Percentiles rank a stretch among this genome's conserved stretches.
phyloP scores from a whole-genome alignment of 2,888 invertebrate genomes.

The Auanema sp. region DNA sequence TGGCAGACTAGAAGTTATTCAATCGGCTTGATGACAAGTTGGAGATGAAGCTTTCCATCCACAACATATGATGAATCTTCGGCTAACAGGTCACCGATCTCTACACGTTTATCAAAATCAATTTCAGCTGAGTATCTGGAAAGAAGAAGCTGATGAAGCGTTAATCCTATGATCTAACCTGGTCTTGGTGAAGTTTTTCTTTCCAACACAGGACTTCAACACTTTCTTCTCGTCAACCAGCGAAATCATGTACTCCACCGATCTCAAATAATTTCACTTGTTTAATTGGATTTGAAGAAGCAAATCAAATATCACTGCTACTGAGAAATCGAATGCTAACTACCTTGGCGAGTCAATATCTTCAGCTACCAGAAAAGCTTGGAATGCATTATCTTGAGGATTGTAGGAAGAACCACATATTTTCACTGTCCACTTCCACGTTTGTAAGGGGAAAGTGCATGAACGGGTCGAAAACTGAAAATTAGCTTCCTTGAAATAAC shows the following conservation, averaged over 20 bases:
- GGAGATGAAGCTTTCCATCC: constrained; percentile 49
- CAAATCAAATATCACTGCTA: neutral
- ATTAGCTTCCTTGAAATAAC: neutral
- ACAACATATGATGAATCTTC: constrained; percentile 49
- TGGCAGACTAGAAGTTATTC: constrained; percentile 31
- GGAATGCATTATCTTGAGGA: constrained; percentile 32
- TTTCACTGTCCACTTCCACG: constrained; percentile 67
- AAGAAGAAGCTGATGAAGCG: no score
- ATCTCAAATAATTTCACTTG: constrained; percentile 24
- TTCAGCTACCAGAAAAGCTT: constrained; percentile 45
- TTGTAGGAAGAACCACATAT: constrained; percentile 7
- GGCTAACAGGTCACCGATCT: constrained; percentile 52
- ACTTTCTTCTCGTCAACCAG: constrained; percentile 65
- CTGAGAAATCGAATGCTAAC: neutral
- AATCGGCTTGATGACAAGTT: constrained; percentile 50
- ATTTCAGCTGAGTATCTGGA: constrained; percentile 65
- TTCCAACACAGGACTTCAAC: constrained; percentile 64
- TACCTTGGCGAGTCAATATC: constrained; percentile 55
- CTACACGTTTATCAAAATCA: constrained; percentile 66
- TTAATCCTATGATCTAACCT: constrained; percentile 27
- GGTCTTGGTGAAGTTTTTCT: constrained; percentile 67
- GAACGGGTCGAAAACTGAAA: constrained; percentile 65
- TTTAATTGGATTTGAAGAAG: neutral
- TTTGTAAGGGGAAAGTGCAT: constrained; percentile 65
- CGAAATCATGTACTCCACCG: constrained; percentile 55